Percentiles rank a stretch among this genome's conserved stretches.
phyloP scores from a whole-genome alignment of 2,797 vertebrate species.

The Yasuhikotakia modesta region DNA sequence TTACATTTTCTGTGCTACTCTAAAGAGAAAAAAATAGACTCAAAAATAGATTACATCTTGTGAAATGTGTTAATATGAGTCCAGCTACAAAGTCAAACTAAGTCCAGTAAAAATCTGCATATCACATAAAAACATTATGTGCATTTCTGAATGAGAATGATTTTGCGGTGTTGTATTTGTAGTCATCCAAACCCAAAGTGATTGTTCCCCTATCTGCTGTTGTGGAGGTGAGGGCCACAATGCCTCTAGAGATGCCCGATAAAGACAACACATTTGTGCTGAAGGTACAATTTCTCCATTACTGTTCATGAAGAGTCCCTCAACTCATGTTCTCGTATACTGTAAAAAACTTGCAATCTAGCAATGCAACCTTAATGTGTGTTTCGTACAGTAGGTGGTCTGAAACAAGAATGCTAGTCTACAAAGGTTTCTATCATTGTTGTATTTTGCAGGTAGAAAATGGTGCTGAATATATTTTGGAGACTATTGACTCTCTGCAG shows the following conservation, averaged over 20 bases:
- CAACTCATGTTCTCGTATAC: neutral
- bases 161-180: conserved; percentile 43
- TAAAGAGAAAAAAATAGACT: no score
- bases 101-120: no score
- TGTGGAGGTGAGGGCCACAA: conserved; percentile 95
- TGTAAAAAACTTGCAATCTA: no score
- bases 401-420: no score
- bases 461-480: conserved; percentile 94
- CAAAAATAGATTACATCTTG: no score
- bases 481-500: conserved; percentile 97
- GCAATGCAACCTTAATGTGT: no score
- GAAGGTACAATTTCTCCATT: conserved; percentile 79
- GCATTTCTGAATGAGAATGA: neutral
- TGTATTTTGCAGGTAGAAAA: conserved; percentile 87
- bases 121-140: neutral
- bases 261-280: conserved; percentile 98
- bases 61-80: no score
- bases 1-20: no score
- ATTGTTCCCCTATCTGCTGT: conserved; percentile 93
- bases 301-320: neutral
- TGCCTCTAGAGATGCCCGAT: conserved; percentile 98
- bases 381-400: no score
- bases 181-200: conserved; percentile 96
- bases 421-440: conserved; percentile 21
- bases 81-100: no score